phyloP scores from a whole-genome alignment of 2,797 vertebrate species.

The Mycteria americana region DNA sequence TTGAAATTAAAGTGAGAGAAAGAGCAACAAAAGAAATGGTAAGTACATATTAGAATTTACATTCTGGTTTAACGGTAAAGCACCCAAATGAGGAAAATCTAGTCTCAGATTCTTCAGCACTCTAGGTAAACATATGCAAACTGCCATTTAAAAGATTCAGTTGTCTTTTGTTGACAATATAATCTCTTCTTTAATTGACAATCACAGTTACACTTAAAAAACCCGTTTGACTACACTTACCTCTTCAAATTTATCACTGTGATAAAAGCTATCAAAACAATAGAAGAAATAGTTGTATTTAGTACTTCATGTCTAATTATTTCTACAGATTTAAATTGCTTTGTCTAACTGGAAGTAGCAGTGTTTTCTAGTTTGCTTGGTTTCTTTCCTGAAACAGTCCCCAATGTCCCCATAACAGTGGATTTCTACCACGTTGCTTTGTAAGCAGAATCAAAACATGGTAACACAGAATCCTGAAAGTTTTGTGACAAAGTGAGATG shows the following conservation, averaged over 20 bases:
- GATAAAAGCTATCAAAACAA: conserved; percentile 13
- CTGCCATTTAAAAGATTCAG: not conserved
- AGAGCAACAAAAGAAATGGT: conserved; percentile 79
- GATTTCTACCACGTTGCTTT: not conserved
- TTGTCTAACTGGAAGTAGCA: not conserved
- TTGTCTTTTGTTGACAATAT: conserved; percentile 43
- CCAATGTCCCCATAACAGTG: not conserved
- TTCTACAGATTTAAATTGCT: not conserved
- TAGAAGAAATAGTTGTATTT: not conserved
- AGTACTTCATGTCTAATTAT: not conserved
- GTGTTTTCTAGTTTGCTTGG: not conserved
- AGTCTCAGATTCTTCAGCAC: not conserved
- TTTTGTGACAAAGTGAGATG: not conserved
- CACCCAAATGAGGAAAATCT: conserved; percentile 23
- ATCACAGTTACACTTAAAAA: conserved; percentile 8
- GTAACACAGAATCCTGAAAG: not conserved
- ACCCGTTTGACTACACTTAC: not conserved
- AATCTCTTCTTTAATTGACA: conserved; percentile 51
- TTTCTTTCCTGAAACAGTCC: not conserved
- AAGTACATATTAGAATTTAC: conserved; percentile 28
- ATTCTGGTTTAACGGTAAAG: not conserved
- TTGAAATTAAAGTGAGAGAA: conserved; percentile 77
- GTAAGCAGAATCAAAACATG: not conserved
- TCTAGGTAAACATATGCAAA: conserved; percentile 45
- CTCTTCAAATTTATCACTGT: not conserved